phyloP scores from a whole-genome alignment of 2,797 vertebrate genomes.

The Stomatorhinus walkeri region DNA sequence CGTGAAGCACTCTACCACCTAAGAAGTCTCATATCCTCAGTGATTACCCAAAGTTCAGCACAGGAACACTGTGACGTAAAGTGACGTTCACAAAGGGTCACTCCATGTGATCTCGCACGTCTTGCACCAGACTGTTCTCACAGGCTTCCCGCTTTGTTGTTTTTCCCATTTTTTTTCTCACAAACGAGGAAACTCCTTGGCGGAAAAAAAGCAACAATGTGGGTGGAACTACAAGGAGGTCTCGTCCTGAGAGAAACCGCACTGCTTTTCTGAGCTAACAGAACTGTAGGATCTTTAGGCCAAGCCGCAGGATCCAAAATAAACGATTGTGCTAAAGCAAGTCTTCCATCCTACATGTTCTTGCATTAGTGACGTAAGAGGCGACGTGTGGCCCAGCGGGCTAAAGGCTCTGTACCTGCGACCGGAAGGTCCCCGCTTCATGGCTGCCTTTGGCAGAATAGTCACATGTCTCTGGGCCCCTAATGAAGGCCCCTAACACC shows the following conservation, averaged over 20 bases:
- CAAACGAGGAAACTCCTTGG: background rate
- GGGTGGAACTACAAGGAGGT: background rate
- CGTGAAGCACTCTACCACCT: background rate
- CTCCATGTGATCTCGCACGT: background rate
- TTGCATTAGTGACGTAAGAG: background rate
- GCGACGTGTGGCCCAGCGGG: background rate
- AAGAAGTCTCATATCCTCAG: background rate
- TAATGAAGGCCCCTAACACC: background rate
- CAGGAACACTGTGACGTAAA: background rate
- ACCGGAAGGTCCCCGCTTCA: background rate
- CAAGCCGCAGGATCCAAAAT: background rate
- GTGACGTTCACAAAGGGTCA: background rate
- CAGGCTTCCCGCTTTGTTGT: background rate
- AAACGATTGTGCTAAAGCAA: background rate
- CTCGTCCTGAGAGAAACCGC: background rate
- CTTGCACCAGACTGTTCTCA: background rate
- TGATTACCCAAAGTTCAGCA: background rate
- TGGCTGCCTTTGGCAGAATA: background rate
- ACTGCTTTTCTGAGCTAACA: background rate
- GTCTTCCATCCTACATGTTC: background rate
- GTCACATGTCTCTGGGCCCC: background rate
- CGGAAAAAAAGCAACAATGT: background rate
- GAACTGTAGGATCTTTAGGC: background rate
- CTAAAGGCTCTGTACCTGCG: background rate
- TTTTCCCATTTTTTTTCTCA: background rate